Percentiles rank a stretch among this genome's conserved stretches.
Conservation (phyloP, 2,113 vertebrate species). For the Pterocles burchelli region DNA sequence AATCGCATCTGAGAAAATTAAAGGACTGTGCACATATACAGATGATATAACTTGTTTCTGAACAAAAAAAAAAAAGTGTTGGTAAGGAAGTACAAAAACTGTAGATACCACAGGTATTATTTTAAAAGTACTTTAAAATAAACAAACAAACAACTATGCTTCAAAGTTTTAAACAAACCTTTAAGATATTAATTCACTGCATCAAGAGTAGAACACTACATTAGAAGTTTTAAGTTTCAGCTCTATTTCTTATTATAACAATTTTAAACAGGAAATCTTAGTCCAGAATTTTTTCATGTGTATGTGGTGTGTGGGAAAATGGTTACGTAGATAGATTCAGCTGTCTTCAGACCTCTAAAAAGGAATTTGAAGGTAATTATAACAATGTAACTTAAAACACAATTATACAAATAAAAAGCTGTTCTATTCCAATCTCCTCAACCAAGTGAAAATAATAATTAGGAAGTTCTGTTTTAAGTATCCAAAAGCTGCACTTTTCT, state of each 20-base stretch:
- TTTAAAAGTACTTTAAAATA: background rate
- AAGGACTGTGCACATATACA: background rate
- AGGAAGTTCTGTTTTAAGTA: background rate
- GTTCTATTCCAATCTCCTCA: background rate
- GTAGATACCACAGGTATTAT: background rate
- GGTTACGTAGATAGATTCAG: accelerated
- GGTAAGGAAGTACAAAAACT: background rate
- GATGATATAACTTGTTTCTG: background rate
- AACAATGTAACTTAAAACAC: background rate
- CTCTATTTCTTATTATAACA: background rate
- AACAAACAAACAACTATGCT: background rate
- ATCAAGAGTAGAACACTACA: background rate
- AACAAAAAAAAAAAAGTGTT: background rate
- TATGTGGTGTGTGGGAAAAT: accelerated
- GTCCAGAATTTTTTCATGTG: background rate
- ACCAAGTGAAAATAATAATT: background rate
- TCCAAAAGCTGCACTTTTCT: background rate
- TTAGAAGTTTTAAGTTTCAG: background rate
- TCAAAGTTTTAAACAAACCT: background rate
- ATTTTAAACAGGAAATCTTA: background rate
- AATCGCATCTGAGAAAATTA: background rate
- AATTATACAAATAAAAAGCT: background rate
- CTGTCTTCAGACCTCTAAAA: background rate
- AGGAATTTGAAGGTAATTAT: background rate
- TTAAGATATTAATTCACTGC: background rate